Percentiles rank a stretch among this genome's conserved stretches.
Conservation (phyloP, 2,888 invertebrate species). For the Esperia sulphurella region DNA sequence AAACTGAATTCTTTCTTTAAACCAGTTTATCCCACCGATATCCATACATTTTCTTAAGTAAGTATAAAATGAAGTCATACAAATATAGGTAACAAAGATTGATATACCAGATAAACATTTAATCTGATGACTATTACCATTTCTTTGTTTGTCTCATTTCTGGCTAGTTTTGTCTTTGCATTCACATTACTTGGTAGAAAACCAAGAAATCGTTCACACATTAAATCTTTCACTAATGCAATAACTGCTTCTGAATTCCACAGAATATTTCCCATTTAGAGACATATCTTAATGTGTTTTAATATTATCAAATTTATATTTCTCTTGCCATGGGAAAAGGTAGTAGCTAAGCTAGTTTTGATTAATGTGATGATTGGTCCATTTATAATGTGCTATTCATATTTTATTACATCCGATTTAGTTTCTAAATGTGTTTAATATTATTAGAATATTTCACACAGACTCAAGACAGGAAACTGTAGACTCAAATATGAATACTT, state of each 20-base stretch:
- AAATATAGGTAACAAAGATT: too few species aligned
- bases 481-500: too few species aligned
- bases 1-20: too few species aligned
- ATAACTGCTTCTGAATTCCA: slow-evolving; percentile 11
- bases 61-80: too few species aligned
- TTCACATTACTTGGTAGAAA: too few species aligned
- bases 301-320: slow-evolving; percentile 9
- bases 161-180: too few species aligned
- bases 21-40: too few species aligned
- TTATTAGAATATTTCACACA: neutral
- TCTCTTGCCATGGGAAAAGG: slow-evolving; percentile 6
- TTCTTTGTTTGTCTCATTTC: too few species aligned
- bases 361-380: slow-evolving; percentile 9
- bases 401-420: slow-evolving; percentile 3
- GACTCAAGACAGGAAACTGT: too few species aligned
- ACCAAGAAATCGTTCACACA: neutral
- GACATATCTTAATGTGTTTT: slow-evolving; percentile 9
- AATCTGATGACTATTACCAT: too few species aligned
- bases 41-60: too few species aligned
- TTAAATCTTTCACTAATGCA: neutral
- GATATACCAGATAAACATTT: too few species aligned
- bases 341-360: slow-evolving; percentile 8
- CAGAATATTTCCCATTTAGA: slow-evolving; percentile 3
- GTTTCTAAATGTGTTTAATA: neutral
- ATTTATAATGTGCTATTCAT: slow-evolving; percentile 6